Base-by-base conservation (phyloP, 2,888 invertebrate genomes). In the Sinotaia quadrata region DNA sequence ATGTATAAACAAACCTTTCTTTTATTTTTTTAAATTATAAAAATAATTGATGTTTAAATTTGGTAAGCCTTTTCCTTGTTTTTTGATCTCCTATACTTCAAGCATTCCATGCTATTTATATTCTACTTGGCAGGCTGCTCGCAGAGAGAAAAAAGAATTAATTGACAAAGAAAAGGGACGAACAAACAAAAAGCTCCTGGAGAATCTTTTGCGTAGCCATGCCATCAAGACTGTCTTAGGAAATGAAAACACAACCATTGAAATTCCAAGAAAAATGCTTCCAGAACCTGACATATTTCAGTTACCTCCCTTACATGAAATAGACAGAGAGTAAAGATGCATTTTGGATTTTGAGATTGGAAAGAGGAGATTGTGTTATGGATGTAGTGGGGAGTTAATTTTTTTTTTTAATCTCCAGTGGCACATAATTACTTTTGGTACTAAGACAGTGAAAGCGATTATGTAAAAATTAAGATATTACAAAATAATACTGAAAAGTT, bases 181-280 rank as follows among this genome's bases (percentile, higher is more conserved):
- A 84, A 90, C 94, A 71, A 92, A 94, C 87, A 91, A 93, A 82
- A 92, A 95, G 87, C 89, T 95, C 44, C 88, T 94, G 41, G 90
- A 92, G 62, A 92, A 94, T 59, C 87, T 95, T 21, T 91, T 95
- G 72, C 94, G 94, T 83, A 94, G 94, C 82, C 92, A 93, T 27
- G 94, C 93, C 0, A 91, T 96, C n/a, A 78, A 81, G 51, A 78
- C 80, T 33, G 82, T 82, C 34, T 76, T 76, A 56, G 81, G 81
- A 31, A 76, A 75, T 67, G 71, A 69, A 15, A 61, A 56, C 57
- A 63, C 68, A n/a, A 52, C 37, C 10, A 57, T 24, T 10, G 27
- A 56, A 27, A 27, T 27, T 8, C 71, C 77, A 2, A 60, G 56
- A 5, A 60, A 70, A 12, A 69, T 74, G 10, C 68, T 75, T 49